phyloP scores from a whole-genome alignment of 2,797 vertebrate genomes.

The Cyprinella venusta region DNA sequence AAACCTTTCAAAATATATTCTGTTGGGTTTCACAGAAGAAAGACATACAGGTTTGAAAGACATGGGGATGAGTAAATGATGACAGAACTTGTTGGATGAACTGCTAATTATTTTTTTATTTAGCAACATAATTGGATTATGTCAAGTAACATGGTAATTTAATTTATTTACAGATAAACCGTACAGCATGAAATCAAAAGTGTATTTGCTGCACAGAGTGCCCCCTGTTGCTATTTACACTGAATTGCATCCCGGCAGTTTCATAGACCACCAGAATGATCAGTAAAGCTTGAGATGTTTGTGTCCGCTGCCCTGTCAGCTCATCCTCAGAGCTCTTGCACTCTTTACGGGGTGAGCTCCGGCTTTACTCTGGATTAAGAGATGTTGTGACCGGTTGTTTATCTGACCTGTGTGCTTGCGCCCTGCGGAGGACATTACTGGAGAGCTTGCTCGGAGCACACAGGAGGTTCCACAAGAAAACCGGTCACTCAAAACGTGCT shows the following conservation, averaged over 20 bases:
- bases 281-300: conserved; percentile 4
- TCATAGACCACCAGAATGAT: conserved; percentile 2
- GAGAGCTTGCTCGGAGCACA: background rate
- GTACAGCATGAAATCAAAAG: background rate
- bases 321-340: conserved; percentile 5
- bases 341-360: conserved; percentile 5
- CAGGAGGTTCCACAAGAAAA: background rate
- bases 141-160: background rate
- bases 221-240: conserved; percentile 61
- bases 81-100: background rate
- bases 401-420: conserved; percentile 38
- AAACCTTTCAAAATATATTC: background rate
- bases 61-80: background rate
- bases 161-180: background rate
- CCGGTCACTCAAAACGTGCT: background rate
- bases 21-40: background rate
- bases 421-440: background rate
- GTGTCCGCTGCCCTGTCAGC: background rate
- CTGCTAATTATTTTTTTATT: background rate
- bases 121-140: background rate
- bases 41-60: background rate
- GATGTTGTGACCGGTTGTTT: conserved; percentile 47
- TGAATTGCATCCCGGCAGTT: background rate
- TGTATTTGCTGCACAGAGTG: conserved; percentile 65
- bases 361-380: conserved; percentile 48